Conservation (phyloP, 2,113 vertebrate genomes). For the Fukomys damarensis region DNA sequence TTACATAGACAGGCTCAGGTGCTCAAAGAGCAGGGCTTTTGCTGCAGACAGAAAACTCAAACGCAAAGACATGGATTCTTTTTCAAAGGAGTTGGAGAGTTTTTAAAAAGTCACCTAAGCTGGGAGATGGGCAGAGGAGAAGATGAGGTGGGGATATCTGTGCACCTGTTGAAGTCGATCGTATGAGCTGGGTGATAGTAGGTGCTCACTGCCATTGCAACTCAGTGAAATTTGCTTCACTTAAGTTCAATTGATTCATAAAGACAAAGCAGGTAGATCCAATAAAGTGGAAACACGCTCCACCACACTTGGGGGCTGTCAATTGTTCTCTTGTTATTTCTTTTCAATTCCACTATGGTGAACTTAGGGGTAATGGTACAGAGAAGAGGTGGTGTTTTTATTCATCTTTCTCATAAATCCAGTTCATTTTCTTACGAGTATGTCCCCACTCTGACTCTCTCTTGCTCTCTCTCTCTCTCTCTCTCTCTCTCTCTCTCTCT, state of each 20-base stretch:
- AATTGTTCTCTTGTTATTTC: background rate
- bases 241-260: rapidly evolving
- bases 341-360: background rate
- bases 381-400: background rate
- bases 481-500: background rate
- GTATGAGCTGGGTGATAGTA: background rate
- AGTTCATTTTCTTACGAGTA: background rate
- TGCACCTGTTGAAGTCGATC: background rate
- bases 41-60: background rate
- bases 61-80: background rate
- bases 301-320: background rate
- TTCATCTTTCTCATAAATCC: background rate
- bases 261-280: background rate
- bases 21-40: background rate
- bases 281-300: background rate
- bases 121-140: background rate
- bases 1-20: background rate
- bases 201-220: rapidly evolving
- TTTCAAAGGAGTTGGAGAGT: background rate
- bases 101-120: background rate
- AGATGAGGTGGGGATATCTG: too few relatives aligned
- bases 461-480: too few relatives aligned
- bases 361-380: background rate
- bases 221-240: background rate
- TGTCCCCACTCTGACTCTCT: background rate